Conservation (phyloP, 2,113 vertebrate genomes). For the Antigone vipio region DNA sequence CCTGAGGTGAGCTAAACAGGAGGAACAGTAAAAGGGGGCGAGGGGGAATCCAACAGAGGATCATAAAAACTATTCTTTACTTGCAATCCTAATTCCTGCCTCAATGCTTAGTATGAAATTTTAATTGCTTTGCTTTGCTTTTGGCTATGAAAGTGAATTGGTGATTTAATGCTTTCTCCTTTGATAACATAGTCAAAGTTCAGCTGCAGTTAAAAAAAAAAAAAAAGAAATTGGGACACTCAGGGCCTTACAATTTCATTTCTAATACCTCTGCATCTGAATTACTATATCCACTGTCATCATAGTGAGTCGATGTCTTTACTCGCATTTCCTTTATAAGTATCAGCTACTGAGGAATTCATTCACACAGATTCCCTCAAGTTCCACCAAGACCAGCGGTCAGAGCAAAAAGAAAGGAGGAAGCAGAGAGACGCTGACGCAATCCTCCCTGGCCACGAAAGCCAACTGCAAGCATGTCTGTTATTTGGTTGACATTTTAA, state of each 20-base stretch:
- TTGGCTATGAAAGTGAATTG: constrained; percentile 35
- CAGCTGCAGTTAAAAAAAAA: background rate
- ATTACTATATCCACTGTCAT: background rate
- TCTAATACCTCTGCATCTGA: background rate
- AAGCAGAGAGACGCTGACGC: background rate
- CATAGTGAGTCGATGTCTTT: background rate
- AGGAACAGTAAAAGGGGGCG: background rate
- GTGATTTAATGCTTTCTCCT: background rate
- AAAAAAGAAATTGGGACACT: background rate
- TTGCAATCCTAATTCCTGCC: background rate
- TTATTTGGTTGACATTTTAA: background rate
- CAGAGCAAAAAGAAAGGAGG: background rate
- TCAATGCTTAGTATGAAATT: constrained; percentile 4
- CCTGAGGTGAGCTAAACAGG: background rate
- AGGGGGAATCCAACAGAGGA: background rate
- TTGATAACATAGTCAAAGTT: background rate
- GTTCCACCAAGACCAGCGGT: background rate
- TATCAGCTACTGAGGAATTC: background rate
- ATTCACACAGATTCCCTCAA: background rate
- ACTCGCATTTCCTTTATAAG: background rate
- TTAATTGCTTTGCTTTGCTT: constrained; percentile 60
- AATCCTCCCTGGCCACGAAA: background rate
- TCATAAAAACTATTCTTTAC: background rate
- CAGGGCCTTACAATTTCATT: background rate
- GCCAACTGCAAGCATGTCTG: background rate